These are phyloP conservation scores for Drosophila ustulata DNA, from an alignment of 2,888 invertebrate species.

Conservation along the genomic window DNA sequence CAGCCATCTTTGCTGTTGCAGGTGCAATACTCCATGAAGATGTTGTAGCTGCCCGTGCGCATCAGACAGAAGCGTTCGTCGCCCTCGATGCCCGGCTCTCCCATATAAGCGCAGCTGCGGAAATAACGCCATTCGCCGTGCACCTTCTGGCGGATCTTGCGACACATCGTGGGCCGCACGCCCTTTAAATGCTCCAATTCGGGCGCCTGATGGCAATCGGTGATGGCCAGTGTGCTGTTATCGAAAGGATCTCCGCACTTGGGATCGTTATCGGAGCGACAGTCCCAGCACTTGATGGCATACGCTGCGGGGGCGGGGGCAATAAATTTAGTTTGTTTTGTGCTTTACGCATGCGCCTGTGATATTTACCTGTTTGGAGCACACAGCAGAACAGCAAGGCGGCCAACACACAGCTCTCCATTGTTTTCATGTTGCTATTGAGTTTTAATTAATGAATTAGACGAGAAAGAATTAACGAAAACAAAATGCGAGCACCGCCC, in stretches of 20 bases:
- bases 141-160: slow-evolving; percentile 96
- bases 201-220: slow-evolving; percentile 89
- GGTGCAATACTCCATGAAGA: slow-evolving; percentile 97
- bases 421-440: slow-evolving; percentile 39
- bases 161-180: slow-evolving; percentile 92
- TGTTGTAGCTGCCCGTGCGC: slow-evolving; percentile 96
- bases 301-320: slow-evolving; percentile 85
- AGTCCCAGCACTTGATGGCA: slow-evolving; percentile 95
- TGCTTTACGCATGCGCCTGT: slow-evolving; percentile 39
- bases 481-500: slow-evolving; percentile 66
- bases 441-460: slow-evolving; percentile 26
- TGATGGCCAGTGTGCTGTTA: slow-evolving; percentile 93
- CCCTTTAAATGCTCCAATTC: slow-evolving; percentile 89
- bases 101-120: slow-evolving; percentile 94
- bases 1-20: slow-evolving; percentile 97
- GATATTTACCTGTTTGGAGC: slow-evolving; percentile 63
- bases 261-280: slow-evolving; percentile 94
- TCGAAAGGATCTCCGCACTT: slow-evolving; percentile 97
- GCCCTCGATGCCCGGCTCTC: slow-evolving; percentile 95
- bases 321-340: background rate
- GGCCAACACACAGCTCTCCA: slow-evolving; percentile 54
- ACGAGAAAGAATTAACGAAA: slow-evolving; percentile 53
- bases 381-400: slow-evolving; percentile 45
- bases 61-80: slow-evolving; percentile 96
- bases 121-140: slow-evolving; percentile 95